Evolutionary conservation across 1,140 invertebrate genomes (phyloP).

Genomic region (Lordiphosa collinella): DNA sequence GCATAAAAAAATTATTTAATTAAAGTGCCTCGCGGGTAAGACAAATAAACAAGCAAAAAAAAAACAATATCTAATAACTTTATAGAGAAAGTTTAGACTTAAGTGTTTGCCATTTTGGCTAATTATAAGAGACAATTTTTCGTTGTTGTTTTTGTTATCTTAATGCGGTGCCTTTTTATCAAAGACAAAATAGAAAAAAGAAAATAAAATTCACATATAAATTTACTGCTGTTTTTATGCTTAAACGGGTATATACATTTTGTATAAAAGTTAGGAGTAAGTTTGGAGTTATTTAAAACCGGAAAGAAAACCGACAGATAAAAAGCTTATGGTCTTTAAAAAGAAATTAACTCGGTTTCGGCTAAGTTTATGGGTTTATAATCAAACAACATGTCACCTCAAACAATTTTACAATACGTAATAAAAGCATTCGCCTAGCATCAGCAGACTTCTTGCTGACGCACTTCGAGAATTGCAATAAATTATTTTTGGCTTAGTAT

Average conservation of each 20-base stretch:
- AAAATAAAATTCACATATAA: constrained; percentile 50
- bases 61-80: constrained; percentile 13
- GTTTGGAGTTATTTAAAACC: no score
- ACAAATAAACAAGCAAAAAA: constrained; percentile 17
- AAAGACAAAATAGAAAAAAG: constrained; percentile 13
- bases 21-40: constrained; percentile 25
- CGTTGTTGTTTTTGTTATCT: constrained; percentile 34
- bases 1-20: constrained; percentile 50
- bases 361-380: no score
- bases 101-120: constrained; percentile 29
- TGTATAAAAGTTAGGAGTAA: no score
- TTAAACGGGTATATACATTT: constrained; percentile 5
- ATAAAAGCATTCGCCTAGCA: no score
- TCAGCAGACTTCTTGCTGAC: no score
- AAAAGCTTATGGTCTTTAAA: no score
- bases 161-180: constrained; percentile 3
- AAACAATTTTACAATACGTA: no score
- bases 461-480: no score
- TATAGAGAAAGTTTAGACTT: constrained; percentile 44
- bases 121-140: constrained; percentile 40
- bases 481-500: no score
- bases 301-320: no score
- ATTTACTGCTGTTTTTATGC: constrained; percentile 36
- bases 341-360: no score
- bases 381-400: no score